Base-by-base conservation (phyloP, 2,888 invertebrate genomes). In the Pecten maximus region DNA sequence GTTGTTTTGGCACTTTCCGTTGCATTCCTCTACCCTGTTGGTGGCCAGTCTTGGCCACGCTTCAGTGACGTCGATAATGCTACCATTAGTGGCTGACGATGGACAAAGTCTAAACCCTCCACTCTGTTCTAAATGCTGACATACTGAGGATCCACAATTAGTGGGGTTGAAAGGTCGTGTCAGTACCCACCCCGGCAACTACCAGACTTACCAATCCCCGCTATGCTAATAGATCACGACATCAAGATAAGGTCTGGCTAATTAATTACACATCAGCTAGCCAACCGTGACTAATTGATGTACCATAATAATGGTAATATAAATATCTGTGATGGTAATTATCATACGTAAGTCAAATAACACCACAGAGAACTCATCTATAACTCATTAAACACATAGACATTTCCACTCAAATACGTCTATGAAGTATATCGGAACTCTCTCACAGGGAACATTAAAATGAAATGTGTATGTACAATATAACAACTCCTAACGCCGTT, bases 231-330 rank as follows among this genome's bases (percentile, higher is more conserved):
- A 74, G 74, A 74, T 74, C 74, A 74, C 74, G 12, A 28, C 74
- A 35, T 10, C 2, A 6, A 74, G 74, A 74, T 74, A 74, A 28
- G 74, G 74, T 6, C 35, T 35, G 74, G 35, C 74, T 74, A 74
- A 74, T 74, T 74, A 74, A 74, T 74, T 74, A 74, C 35, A 74
- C 35, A 74, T 74, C 74, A 74, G 74, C 16, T 10, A 28, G 6
- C 28, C 74, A 74, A 35, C 23, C 74, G 35, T 74, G 28, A 74
- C 74, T 74, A 74, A 74, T 74, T 74, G 74, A 74, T 74, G 74
- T 35, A 35, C 35, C 74, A 35, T 35, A 28, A 74, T 74, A 74
- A 35, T 35, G 35, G 74, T 28, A 74, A 74, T 74, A 12, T 74
- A 60, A 23, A 23, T 74, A 35, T 74, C 35, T 35, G 74, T 74